Conservation (phyloP, 2,888 invertebrate species). For the Cephus rjabovi region DNA sequence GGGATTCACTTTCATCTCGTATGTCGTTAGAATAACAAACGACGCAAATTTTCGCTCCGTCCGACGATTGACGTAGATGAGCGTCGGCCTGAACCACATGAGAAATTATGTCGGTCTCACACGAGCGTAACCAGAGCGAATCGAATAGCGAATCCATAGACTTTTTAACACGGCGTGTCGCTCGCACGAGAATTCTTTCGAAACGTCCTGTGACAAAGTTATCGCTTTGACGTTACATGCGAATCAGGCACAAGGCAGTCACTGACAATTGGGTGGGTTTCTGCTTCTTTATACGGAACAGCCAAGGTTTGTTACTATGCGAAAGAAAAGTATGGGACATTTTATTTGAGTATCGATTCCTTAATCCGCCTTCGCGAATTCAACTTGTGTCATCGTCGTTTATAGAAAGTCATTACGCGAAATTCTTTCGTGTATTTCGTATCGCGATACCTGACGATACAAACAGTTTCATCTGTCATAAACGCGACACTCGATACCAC, state of each 20-base stretch:
- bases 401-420: background rate
- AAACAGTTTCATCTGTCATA: background rate
- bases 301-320: background rate
- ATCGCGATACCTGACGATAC: background rate
- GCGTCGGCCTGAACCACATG: constrained; percentile 17
- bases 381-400: background rate
- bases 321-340: background rate
- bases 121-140: constrained; percentile 43
- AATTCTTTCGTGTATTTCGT: background rate
- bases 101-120: constrained; percentile 40
- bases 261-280: background rate
- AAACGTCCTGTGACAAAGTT: background rate
- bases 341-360: background rate
- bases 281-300: background rate
- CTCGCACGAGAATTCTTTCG: background rate
- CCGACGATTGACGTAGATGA: constrained; percentile 8
- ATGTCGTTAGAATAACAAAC: constrained; percentile 42
- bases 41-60: constrained; percentile 35
- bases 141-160: constrained; percentile 1
- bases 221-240: background rate
- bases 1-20: constrained; percentile 44
- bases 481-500: background rate
- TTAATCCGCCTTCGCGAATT: background rate
- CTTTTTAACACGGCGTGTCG: background rate
- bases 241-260: background rate